phyloP scores from a whole-genome alignment of 1,140 invertebrate species.

The Aleiodes sp. region DNA sequence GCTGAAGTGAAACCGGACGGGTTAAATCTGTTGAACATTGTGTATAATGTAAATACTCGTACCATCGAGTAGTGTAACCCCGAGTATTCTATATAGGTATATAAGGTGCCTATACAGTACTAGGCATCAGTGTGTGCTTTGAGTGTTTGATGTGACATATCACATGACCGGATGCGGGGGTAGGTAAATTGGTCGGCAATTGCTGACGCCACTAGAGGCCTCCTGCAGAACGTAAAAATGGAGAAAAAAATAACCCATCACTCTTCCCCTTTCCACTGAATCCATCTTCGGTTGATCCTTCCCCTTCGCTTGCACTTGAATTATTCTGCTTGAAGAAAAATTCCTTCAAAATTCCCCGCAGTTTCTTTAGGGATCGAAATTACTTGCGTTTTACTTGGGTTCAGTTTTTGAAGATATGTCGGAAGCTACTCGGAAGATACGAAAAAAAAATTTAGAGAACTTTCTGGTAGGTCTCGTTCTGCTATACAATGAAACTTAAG shows the following conservation, averaged over 20 bases:
- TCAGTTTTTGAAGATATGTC: too few relatives aligned
- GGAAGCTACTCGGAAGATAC: too few relatives aligned
- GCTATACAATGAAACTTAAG: too few relatives aligned
- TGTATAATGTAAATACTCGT: slow-evolving; percentile 44
- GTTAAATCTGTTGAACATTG: slow-evolving; percentile 48
- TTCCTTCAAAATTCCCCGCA: too few relatives aligned
- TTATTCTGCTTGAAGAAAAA: too few relatives aligned
- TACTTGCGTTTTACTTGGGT: too few relatives aligned
- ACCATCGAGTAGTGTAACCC: slow-evolving; percentile 23
- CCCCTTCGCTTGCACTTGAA: too few relatives aligned
- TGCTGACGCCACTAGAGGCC: slow-evolving; percentile 61
- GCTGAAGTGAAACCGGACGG: slow-evolving; percentile 44
- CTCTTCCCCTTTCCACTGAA: neutral
- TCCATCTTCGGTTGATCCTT: neutral
- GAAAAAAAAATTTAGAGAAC: too few relatives aligned
- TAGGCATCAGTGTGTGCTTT: slow-evolving; percentile 44
- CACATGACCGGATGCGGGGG: slow-evolving; percentile 67
- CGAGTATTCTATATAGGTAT: slow-evolving; percentile 18
- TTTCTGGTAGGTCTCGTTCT: too few relatives aligned
- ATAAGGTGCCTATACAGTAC: slow-evolving; percentile 36
- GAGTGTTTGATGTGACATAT: slow-evolving; percentile 62
- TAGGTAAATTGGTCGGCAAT: slow-evolving; percentile 67
- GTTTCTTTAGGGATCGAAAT: too few relatives aligned
- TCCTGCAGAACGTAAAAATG: slow-evolving; percentile 4
- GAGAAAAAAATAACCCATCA: slow-evolving; percentile 42